Evolutionary conservation across 2,113 vertebrate genomes (phyloP).

Genomic region (Sylvia atricapilla): DNA sequence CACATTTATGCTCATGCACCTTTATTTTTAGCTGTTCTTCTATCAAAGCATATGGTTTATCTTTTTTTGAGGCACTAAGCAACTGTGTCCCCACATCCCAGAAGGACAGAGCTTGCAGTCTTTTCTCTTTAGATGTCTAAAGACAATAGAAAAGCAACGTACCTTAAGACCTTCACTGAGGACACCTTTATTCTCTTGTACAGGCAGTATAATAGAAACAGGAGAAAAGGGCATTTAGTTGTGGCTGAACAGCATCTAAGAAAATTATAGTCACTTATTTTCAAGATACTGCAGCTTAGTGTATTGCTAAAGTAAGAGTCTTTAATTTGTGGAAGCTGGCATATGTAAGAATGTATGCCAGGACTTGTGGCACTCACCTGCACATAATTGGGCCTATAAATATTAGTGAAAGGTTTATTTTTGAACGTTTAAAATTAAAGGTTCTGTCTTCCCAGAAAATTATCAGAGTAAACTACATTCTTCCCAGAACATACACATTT

Average conservation of each 20-base stretch:
- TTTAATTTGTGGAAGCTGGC: conserved; percentile 19
- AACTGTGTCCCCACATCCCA: not conserved
- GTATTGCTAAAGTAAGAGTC: not conserved
- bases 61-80: not conserved
- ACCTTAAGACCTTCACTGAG: not conserved
- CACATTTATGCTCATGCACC: not conserved
- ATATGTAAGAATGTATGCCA: not conserved
- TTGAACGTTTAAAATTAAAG: conserved; percentile 44
- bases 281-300: not conserved
- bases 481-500: conserved; percentile 44
- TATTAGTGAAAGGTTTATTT: conserved; percentile 25
- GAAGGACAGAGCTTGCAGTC: not conserved
- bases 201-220: not conserved
- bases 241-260: not conserved
- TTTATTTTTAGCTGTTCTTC: not conserved
- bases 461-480: conserved; percentile 43
- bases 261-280: not conserved
- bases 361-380: not conserved
- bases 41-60: not conserved
- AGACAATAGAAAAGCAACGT: not conserved
- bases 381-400: not conserved
- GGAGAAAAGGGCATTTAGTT: not conserved
- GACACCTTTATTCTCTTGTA: not conserved
- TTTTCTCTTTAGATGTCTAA: not conserved
- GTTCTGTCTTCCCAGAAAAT: conserved; percentile 48